These are phyloP conservation scores for Astropecten irregularis DNA, from an alignment of 53 echinoderm and acorn worm species.

Conservation along the genomic window DNA sequence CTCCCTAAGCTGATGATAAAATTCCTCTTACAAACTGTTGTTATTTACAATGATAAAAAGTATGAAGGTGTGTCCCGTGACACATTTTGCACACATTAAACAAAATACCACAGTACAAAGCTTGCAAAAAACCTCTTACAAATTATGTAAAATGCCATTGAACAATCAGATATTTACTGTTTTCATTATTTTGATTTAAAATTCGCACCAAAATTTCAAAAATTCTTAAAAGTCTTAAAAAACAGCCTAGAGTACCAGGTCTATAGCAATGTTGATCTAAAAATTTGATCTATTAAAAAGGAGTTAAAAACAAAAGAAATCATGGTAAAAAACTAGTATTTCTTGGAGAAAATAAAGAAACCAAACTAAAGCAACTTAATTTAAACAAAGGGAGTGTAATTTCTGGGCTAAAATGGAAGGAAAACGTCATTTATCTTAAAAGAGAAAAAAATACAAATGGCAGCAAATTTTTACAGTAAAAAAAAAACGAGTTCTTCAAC, in stretches of 20 bases:
- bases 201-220: neutral
- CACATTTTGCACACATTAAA: conserved; percentile 35
- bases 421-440: too few species aligned
- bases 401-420: too few species aligned
- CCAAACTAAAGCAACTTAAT: too few species aligned
- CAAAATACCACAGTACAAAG: conserved; percentile 5
- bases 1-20: conserved; percentile 26
- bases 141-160: neutral
- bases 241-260: neutral
- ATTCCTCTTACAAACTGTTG: conserved; percentile 11
- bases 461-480: too few species aligned
- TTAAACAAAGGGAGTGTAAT: too few species aligned
- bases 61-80: neutral
- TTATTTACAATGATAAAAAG: conserved; percentile 53
- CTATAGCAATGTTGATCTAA: too few species aligned
- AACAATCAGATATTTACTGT: neutral
- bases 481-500: too few species aligned
- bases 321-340: neutral
- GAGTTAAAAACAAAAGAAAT: neutral
- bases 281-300: neutral
- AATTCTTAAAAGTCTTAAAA: neutral
- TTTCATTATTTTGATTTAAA: conserved; percentile 6
- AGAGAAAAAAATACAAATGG: too few species aligned
- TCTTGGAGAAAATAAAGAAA: neutral
- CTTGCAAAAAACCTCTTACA: conserved; percentile 12